Evolutionary conservation across 2,797 vertebrate species (phyloP).

Genomic region (Helicolenus hilgendorfi): DNA sequence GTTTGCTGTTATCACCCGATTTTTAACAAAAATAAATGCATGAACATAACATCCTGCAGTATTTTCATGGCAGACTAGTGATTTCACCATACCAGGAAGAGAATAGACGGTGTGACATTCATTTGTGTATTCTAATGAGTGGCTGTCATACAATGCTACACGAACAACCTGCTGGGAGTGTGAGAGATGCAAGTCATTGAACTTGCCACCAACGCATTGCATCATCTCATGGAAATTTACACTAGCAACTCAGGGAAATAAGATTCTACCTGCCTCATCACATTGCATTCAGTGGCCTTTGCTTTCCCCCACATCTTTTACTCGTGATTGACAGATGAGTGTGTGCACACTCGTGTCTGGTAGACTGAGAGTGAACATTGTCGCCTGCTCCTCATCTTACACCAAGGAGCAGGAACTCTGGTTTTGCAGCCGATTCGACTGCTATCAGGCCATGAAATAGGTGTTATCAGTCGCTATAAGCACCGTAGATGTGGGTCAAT

Average conservation of each 20-base stretch:
- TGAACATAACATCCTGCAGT: neutral
- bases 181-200: neutral
- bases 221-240: constrained; percentile 43
- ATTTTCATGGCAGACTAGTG: neutral
- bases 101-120: neutral
- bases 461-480: no score
- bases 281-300: neutral
- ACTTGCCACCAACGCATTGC: constrained; percentile 28
- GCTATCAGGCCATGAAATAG: no score
- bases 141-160: neutral
- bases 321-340: neutral
- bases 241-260: neutral
- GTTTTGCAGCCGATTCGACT: no score
- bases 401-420: neutral
- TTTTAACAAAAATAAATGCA: neutral
- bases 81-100: neutral
- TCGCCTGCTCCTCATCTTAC: neutral
- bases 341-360: neutral
- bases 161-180: constrained; percentile 15
- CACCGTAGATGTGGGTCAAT: no score
- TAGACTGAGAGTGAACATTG: neutral
- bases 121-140: neutral
- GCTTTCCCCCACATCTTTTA: neutral
- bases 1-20: neutral
- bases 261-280: neutral